Evolutionary conservation across 2,888 invertebrate genomes (phyloP), one percentile per base, ranked within the genome.

Genomic region (Euplexia lucipara): DNA sequence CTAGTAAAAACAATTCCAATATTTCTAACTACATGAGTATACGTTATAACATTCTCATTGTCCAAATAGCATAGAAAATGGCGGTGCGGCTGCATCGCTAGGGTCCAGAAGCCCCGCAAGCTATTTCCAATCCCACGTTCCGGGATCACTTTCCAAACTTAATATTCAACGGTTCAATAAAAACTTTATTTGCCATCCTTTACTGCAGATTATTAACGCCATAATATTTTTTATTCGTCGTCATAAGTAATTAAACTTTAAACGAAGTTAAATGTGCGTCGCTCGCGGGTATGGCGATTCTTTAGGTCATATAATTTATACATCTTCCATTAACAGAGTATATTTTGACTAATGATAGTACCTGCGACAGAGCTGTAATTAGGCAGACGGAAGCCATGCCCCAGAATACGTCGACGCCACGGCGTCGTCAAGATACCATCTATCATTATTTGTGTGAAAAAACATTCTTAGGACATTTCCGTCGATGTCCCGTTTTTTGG

Each of bases 311-410:
- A n/a, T n/a, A n/a, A n/a, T 59, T 49, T 52, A 72, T 56, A 65
- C 37, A 54, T 39, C 39, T 44, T 47, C 59, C 61, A 72, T 71
- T 68, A 67, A 20, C 57, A 30, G 22, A 57, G 44, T 53, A 58
- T 63, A 73, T 58, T 65, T 66, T 77, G 65, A 70, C 53, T 75
- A 75, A 78, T 75, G 67, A 42, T 58, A 37, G 45, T 32, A 49
- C 35, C 52, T 16, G 56, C 35, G 65, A 37, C 49, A 39, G 51
- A 58, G 52, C n/a, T 58, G 56, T 69, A 71, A 77, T 71, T 76
- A 76, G 62, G 69, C 45, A 51, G 47, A 16, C 54, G 68, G 57
- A 61, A 68, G 56, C 53, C 44, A 34, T 42, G 61, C 48, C 65
- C 37, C 51, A 47, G 53, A 61, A 66, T 53, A 56, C 52, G 45